phyloP scores from a whole-genome alignment of 2,113 vertebrate genomes.

The Ariopsis seemanni region DNA sequence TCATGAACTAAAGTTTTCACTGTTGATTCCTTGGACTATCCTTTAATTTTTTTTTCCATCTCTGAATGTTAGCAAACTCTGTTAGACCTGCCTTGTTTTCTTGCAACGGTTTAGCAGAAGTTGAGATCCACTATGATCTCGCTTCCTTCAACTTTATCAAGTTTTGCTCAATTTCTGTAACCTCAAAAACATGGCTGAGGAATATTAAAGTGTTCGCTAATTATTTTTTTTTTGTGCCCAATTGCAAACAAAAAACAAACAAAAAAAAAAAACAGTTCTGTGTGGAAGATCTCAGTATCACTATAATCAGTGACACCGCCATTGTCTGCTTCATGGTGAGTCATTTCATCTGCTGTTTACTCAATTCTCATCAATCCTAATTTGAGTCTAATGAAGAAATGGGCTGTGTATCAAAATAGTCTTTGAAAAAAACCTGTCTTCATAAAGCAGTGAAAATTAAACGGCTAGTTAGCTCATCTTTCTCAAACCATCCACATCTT shows the following conservation, averaged over 20 bases:
- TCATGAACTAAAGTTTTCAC: not conserved
- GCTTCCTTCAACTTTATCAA: not conserved
- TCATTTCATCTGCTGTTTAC: not conserved
- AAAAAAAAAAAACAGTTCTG: not conserved
- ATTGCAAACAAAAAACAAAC: not conserved
- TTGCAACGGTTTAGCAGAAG: not conserved
- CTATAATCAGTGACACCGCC: not conserved
- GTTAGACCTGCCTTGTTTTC: not conserved
- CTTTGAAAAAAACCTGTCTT: not conserved
- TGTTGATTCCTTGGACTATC: too few relatives aligned
- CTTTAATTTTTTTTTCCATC: not conserved
- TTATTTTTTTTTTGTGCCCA: not conserved
- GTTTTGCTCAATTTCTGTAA: not conserved
- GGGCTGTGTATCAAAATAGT: not conserved
- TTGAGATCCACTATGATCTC: not conserved
- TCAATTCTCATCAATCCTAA: not conserved
- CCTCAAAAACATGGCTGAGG: not conserved
- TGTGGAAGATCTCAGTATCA: not conserved
- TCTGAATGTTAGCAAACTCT: not conserved
- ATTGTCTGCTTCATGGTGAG: not conserved
- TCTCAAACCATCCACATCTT: not conserved
- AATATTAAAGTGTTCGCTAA: not conserved
- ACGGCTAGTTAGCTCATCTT: not conserved
- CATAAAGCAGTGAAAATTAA: not conserved
- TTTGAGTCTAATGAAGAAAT: not conserved